phyloP scores from a whole-genome alignment of 1,140 invertebrate species.

The Aricia agestis region DNA sequence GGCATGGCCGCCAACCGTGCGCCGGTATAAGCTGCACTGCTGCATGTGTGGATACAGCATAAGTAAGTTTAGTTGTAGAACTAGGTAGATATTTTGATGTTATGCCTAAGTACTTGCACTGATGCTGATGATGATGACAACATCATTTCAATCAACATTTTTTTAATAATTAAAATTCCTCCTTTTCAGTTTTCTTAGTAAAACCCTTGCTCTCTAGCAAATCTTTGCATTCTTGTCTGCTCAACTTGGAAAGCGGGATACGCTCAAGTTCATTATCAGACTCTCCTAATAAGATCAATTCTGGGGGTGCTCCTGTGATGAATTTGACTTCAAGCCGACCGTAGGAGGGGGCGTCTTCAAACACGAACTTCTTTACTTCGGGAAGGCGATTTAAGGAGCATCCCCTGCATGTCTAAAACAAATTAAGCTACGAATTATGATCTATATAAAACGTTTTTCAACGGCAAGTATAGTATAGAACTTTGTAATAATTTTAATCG shows the following conservation, averaged over 20 bases:
- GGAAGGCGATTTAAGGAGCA: conserved; percentile 84
- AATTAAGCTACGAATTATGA: conserved; percentile 16
- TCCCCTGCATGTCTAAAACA: conserved; percentile 84
- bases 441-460: too few relatives aligned
- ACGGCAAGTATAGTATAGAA: too few relatives aligned
- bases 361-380: conserved; percentile 85
- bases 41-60: too few relatives aligned
- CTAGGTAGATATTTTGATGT: not conserved
- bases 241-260: conserved; percentile 77
- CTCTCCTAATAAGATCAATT: conserved; percentile 79
- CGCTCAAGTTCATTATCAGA: conserved; percentile 80
- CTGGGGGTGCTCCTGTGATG: conserved; percentile 82
- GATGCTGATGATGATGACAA: too few relatives aligned
- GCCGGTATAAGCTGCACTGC: too few relatives aligned
- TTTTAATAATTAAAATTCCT: conserved; percentile 44
- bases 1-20: too few relatives aligned
- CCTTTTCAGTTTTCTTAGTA: conserved; percentile 56
- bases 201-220: conserved; percentile 81
- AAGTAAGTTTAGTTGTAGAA: not conserved
- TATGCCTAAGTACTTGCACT: not conserved
- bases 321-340: conserved; percentile 79
- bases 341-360: conserved; percentile 84
- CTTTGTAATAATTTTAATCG: too few relatives aligned
- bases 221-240: conserved; percentile 82
- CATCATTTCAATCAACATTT: too few relatives aligned